Evolutionary conservation across 2,888 invertebrate genomes (phyloP).

Genomic region (Geophilus truncorum): DNA sequence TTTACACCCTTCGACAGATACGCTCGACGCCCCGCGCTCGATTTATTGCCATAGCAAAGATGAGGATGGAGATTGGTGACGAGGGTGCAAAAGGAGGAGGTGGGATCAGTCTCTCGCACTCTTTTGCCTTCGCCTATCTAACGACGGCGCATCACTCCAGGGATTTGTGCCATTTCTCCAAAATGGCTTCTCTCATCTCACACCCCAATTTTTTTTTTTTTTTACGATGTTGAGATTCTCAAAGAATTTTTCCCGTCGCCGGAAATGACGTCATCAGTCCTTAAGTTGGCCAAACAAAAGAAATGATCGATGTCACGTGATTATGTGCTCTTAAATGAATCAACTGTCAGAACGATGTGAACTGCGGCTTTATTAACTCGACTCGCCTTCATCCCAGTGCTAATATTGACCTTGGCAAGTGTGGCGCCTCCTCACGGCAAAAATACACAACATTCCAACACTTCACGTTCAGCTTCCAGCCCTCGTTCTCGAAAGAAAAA

Average conservation of each 20-base stretch:
- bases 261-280: neutral
- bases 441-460: neutral
- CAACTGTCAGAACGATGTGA: neutral
- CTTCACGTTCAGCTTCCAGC: neutral
- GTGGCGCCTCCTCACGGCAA: neutral
- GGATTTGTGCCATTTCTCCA: neutral
- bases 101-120: neutral
- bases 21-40: neutral
- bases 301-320: neutral
- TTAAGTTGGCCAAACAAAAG: neutral
- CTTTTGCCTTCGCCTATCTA: neutral
- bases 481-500: too few relatives aligned
- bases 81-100: neutral
- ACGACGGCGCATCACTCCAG: neutral
- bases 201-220: neutral
- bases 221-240: neutral
- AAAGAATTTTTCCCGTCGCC: neutral
- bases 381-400: neutral
- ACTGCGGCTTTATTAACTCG: neutral
- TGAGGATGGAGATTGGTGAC: neutral
- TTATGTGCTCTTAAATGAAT: neutral
- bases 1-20: neutral
- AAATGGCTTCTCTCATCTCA: neutral
- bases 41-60: neutral
- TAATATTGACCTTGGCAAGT: conserved; percentile 19